Conservation (phyloP, 2,113 vertebrate genomes). For the Sceloporus tristichus region DNA sequence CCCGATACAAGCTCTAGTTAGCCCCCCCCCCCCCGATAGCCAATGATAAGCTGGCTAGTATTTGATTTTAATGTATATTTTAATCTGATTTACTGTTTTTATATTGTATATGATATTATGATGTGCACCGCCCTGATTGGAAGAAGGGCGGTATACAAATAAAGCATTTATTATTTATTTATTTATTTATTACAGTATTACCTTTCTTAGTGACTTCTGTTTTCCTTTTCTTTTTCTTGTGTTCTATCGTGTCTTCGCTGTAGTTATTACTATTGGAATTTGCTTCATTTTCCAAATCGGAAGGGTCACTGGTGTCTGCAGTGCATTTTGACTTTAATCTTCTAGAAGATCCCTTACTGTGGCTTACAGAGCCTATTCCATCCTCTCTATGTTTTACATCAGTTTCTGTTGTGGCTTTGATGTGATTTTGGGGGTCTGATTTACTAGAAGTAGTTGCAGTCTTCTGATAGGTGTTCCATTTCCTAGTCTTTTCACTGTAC, state of each 20-base stretch:
- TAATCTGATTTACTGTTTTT: too few species aligned
- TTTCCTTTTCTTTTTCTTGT: constrained; percentile 49
- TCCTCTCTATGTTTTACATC: constrained; percentile 20
- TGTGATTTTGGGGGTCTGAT: constrained; percentile 61
- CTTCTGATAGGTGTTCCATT: constrained; percentile 42
- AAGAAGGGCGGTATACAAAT: too few species aligned
- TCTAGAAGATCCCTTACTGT: neutral
- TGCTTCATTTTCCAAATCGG: constrained; percentile 53
- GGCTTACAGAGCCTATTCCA: neutral
- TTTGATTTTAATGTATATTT: too few species aligned
- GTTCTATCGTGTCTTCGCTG: constrained; percentile 29
- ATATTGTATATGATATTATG: too few species aligned
- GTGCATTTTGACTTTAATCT: neutral
- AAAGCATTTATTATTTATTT: too few species aligned
- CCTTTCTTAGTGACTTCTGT: constrained; percentile 54
- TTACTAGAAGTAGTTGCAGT: constrained; percentile 61
- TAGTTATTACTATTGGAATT: constrained; percentile 25
- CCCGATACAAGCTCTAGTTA: too few species aligned
- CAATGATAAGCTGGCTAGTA: too few species aligned
- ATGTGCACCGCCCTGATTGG: too few species aligned
- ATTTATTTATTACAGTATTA: constrained; percentile 29
- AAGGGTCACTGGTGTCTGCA: constrained; percentile 33
- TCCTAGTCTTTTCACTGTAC: constrained; percentile 53
- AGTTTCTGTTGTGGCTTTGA: constrained; percentile 59
- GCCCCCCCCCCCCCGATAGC: too few species aligned